phyloP scores from a whole-genome alignment of 2,797 vertebrate genomes.

The Lophotriccus pileatus region DNA sequence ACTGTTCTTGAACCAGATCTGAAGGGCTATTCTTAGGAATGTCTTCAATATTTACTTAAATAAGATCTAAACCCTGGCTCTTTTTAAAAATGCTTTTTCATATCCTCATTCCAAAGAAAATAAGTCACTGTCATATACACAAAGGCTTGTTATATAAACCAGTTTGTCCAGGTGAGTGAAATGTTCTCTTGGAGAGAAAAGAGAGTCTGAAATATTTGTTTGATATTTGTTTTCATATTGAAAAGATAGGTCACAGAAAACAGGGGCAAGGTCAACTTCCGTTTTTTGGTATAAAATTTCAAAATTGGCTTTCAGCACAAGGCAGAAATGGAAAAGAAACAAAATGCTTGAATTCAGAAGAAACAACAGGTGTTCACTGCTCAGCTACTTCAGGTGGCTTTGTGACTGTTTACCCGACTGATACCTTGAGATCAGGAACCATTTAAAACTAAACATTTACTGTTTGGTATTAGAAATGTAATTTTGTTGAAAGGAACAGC shows the following conservation, averaged over 20 bases:
- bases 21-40: constrained; percentile 52
- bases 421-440: not conserved
- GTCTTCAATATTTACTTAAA: constrained; percentile 56
- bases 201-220: not conserved
- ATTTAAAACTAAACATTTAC: not conserved
- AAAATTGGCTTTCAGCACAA: not conserved
- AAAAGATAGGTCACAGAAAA: not conserved
- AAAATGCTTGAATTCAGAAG: not conserved
- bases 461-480: not conserved
- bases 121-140: not conserved
- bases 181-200: not conserved
- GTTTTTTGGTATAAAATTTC: not conserved
- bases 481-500: not conserved
- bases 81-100: constrained; percentile 18
- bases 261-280: not conserved
- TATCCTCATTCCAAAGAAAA: constrained; percentile 38
- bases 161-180: not conserved
- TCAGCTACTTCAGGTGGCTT: not conserved
- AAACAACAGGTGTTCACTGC: not conserved
- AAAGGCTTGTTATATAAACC: constrained; percentile 11
- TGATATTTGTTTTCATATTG: not conserved
- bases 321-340: not conserved
- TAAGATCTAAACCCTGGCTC: constrained; percentile 18
- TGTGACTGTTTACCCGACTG: not conserved
- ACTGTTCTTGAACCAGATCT: constrained; percentile 51